Evolutionary conservation across 2,888 invertebrate genomes (phyloP).

Genomic region (Drosophila imparisetae): DNA sequence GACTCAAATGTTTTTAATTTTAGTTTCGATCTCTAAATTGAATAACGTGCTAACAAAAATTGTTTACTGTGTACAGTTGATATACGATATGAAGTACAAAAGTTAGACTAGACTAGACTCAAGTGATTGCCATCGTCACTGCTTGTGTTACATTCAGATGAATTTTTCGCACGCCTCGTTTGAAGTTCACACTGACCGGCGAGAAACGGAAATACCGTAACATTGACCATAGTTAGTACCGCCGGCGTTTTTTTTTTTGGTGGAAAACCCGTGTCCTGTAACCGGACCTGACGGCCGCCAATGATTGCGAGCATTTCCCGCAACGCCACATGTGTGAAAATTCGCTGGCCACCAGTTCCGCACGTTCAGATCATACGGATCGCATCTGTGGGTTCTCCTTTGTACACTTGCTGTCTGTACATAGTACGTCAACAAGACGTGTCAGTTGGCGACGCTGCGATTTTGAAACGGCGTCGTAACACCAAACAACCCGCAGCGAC

Average conservation of each 20-base stretch:
- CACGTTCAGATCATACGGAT: constrained; percentile 46
- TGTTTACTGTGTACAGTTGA: constrained; percentile 2
- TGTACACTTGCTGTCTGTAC: constrained; percentile 50
- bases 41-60: background rate
- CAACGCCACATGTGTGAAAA: constrained; percentile 69
- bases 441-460: constrained; percentile 55
- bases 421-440: constrained; percentile 42
- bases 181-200: constrained; percentile 61
- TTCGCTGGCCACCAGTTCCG: constrained; percentile 54
- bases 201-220: constrained; percentile 69
- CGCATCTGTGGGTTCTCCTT: constrained; percentile 7
- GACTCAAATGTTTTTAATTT: background rate
- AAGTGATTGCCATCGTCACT: constrained; percentile 34
- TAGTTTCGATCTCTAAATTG: background rate
- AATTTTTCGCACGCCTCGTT: constrained; percentile 71
- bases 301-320: constrained; percentile 53
- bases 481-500: constrained; percentile 61
- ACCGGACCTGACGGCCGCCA: constrained; percentile 58
- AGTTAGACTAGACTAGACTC: constrained; percentile 16
- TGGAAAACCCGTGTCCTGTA: constrained; percentile 56
- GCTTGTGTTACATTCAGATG: constrained; percentile 67
- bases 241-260: constrained; percentile 20
- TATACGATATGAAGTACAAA: background rate
- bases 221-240: constrained; percentile 53
- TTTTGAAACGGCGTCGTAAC: constrained; percentile 54